These are phyloP conservation scores for Rana temporaria DNA, from an alignment of 2,113 vertebrate species.

Conservation along the genomic window DNA sequence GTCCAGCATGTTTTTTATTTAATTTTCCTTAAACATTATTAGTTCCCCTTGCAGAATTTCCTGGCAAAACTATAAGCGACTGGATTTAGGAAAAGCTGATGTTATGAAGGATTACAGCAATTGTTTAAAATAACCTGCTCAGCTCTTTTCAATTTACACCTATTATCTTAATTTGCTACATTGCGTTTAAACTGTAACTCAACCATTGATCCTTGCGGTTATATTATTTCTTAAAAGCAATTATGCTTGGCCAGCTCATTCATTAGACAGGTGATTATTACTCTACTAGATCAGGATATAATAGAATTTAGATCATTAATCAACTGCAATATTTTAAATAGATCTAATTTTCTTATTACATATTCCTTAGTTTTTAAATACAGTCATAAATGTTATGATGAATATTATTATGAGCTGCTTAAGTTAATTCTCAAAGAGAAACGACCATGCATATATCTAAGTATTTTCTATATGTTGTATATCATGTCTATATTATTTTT, in stretches of 20 bases:
- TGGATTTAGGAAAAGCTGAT: not conserved
- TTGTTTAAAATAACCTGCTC: not conserved
- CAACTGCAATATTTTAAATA: not conserved
- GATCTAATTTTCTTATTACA: not conserved
- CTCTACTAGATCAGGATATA: not conserved
- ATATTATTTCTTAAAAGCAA: not conserved
- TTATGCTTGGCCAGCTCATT: not conserved
- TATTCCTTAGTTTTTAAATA: too few species aligned
- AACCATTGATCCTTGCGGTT: slow-evolving; percentile 16
- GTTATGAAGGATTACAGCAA: not conserved
- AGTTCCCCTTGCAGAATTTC: not conserved
- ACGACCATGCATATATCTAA: too few species aligned
- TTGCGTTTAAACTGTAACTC: not conserved
- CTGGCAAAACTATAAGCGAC: not conserved
- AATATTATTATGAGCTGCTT: too few species aligned
- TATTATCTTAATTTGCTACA: not conserved
- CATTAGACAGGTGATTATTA: slow-evolving; percentile 21
- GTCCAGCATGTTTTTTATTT: not conserved
- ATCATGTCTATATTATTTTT: too few species aligned
- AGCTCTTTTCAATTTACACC: not conserved
- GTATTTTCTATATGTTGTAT: too few species aligned
- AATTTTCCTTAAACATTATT: not conserved
- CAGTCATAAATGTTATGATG: too few species aligned
- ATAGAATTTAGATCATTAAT: not conserved
- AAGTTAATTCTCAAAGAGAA: too few species aligned